These are phyloP conservation scores for Phoebastria nigripes DNA, from an alignment of 2,797 vertebrate genomes.

Conservation along the genomic window DNA sequence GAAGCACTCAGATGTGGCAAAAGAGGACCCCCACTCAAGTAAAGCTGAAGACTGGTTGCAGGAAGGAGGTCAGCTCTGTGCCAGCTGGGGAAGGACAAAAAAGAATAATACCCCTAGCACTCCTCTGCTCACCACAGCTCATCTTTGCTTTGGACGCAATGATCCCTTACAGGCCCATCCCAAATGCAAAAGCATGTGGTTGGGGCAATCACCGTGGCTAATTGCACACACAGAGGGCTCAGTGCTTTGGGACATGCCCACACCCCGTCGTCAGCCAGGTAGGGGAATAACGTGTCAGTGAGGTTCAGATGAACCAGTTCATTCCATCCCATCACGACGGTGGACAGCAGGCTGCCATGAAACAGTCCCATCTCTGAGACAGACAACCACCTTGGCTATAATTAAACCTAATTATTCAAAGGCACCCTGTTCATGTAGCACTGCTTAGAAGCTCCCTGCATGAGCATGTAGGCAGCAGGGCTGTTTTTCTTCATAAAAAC, in stretches of 20 bases:
- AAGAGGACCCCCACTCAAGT: neutral
- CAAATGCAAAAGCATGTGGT: neutral
- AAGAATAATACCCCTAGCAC: neutral
- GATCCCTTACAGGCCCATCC: neutral
- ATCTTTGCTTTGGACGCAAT: neutral
- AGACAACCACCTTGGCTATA: constrained; percentile 75
- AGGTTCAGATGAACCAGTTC: neutral
- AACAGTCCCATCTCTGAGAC: constrained; percentile 46
- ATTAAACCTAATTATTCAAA: constrained; percentile 84
- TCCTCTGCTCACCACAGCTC: neutral
- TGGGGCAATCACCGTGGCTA: neutral
- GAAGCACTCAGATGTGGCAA: neutral
- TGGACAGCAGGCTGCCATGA: constrained; percentile 33
- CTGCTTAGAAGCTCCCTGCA: constrained; percentile 71
- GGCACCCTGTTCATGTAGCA: constrained; percentile 66
- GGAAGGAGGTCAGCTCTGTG: neutral
- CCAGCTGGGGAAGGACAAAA: neutral
- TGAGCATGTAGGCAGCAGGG: constrained; percentile 80
- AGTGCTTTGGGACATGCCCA: neutral
- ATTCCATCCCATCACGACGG: neutral
- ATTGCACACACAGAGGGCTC: neutral
- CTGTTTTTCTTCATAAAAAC: constrained; percentile 83
- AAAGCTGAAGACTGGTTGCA: neutral
- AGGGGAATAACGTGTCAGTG: neutral
- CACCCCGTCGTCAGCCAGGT: neutral